Conservation (phyloP, 2,113 vertebrate species). For the Salvelinus alpinus region DNA sequence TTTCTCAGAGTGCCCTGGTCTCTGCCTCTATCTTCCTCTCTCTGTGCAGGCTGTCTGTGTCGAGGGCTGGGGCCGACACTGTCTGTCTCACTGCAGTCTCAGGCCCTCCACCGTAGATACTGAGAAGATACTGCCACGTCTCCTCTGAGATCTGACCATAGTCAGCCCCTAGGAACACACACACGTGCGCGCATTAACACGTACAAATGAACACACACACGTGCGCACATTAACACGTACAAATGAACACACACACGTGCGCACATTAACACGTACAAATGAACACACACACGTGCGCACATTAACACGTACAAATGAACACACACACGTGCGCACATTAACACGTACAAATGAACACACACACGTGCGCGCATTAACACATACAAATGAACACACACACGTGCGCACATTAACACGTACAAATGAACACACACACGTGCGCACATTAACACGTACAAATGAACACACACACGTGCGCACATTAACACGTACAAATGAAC, state of each 20-base stretch:
- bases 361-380: neutral
- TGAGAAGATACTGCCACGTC: slow-evolving; percentile 90
- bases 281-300: neutral
- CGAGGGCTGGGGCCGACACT: slow-evolving; percentile 69
- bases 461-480: neutral
- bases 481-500: neutral
- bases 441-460: too few species aligned
- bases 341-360: neutral
- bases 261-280: too few species aligned
- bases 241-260: neutral
- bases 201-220: neutral
- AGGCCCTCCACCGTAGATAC: slow-evolving; percentile 87
- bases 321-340: neutral
- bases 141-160: slow-evolving; percentile 98
- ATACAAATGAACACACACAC: neutral
- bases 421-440: neutral
- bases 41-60: slow-evolving; percentile 79
- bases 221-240: neutral
- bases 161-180: slow-evolving; percentile 82
- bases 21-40: slow-evolving; percentile 96
- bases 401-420: neutral
- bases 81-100: slow-evolving; percentile 93
- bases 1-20: slow-evolving; percentile 83
- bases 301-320: neutral
- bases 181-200: neutral